Evolutionary conservation across 2,113 vertebrate genomes (phyloP).

Genomic region (Psittacara wagleri): DNA sequence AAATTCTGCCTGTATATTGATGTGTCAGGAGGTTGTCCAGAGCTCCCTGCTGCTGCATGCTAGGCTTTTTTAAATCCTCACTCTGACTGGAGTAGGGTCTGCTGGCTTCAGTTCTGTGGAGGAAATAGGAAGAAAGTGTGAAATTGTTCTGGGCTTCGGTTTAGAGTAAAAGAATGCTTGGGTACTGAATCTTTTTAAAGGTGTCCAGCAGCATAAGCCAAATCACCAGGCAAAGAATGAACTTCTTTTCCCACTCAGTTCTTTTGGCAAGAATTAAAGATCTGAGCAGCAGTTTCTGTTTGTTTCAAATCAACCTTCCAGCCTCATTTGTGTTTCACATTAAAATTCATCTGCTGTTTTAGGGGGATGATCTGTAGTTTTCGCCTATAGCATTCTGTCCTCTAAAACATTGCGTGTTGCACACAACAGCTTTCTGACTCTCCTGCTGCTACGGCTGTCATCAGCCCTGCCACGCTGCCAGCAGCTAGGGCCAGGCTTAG

Average conservation of each 20-base stretch:
- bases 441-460: neutral
- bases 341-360: neutral
- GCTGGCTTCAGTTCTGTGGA: neutral
- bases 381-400: neutral
- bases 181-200: conserved; percentile 4
- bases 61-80: neutral
- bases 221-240: neutral
- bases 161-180: neutral
- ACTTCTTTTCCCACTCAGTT: accelerated
- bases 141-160: neutral
- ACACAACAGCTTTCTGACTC: neutral
- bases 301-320: neutral
- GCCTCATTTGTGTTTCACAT: neutral
- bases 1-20: neutral
- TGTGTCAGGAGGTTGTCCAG: neutral
- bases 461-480: neutral
- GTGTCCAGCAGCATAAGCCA: conserved; percentile 16
- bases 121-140: neutral
- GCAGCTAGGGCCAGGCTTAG: neutral
- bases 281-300: neutral
- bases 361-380: neutral
- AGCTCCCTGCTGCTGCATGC: neutral
- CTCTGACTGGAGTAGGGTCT: neutral
- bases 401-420: neutral
- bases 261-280: neutral